Evolutionary conservation across 2,113 vertebrate genomes (phyloP).

Genomic region (Calidris pygmaea): DNA sequence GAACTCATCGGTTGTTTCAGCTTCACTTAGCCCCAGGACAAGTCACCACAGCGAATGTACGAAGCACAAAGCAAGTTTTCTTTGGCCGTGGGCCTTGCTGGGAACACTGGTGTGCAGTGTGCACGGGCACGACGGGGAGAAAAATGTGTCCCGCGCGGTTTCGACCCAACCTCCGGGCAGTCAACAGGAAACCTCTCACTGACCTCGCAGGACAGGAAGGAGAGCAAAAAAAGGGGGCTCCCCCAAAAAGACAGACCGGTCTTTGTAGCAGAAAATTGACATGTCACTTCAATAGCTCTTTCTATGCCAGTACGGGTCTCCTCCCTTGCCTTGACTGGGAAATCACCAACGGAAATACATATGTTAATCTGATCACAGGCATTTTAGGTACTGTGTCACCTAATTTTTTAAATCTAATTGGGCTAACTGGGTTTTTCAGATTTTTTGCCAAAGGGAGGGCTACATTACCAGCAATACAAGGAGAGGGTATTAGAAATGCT

Average conservation of each 20-base stretch:
- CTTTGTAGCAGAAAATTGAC: not conserved
- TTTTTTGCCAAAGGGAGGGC: not conserved
- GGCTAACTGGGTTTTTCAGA: not conserved
- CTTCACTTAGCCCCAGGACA: not conserved
- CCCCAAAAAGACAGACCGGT: not conserved
- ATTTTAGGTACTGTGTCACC: not conserved
- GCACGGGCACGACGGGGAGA: rapidly evolving
- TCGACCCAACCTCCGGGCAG: not conserved
- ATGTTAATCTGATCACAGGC: not conserved
- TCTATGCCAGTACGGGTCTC: not conserved
- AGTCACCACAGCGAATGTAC: not conserved
- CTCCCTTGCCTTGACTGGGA: not conserved
- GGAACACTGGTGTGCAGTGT: not conserved
- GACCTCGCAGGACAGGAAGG: not conserved
- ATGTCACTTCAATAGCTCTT: not conserved
- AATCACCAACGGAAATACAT: not conserved
- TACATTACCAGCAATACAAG: not conserved
- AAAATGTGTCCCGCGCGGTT: rapidly evolving
- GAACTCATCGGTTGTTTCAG: not conserved
- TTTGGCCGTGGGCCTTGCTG: not conserved
- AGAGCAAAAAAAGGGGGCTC: not conserved
- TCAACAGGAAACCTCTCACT: not conserved
- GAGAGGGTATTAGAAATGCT: not conserved
- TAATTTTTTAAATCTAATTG: not conserved
- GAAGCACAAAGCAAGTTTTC: not conserved